Evolutionary conservation across 2,888 invertebrate genomes (phyloP).

Genomic region (Cryptus armator): DNA sequence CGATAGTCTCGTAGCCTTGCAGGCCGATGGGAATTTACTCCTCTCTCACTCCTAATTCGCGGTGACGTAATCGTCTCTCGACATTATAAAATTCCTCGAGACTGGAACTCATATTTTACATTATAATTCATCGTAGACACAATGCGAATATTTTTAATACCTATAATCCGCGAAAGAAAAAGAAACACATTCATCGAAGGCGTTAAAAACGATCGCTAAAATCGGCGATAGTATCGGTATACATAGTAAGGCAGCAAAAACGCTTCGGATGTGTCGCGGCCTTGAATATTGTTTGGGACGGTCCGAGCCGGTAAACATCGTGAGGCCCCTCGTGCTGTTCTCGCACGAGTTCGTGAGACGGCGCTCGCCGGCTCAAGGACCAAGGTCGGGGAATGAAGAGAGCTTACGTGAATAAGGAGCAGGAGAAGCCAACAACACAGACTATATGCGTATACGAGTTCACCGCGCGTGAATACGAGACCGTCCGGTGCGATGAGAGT

Average conservation of each 20-base stretch:
- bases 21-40: not conserved
- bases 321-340: not conserved
- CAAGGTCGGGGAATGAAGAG: slow-evolving; percentile 16
- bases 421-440: not conserved
- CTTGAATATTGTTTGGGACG: slow-evolving; percentile 31
- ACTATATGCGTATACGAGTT: not conserved
- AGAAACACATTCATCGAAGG: not conserved
- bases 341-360: slow-evolving; percentile 24
- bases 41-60: not conserved
- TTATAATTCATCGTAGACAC: not conserved
- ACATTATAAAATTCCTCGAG: not conserved
- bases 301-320: slow-evolving; percentile 16
- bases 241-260: not conserved
- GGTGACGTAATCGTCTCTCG: slow-evolving; percentile 10
- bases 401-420: slow-evolving; percentile 36
- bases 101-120: not conserved
- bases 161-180: not conserved
- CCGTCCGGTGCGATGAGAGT: not conserved
- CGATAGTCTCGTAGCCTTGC: not conserved
- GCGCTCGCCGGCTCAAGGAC: slow-evolving; percentile 6
- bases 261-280: slow-evolving; percentile 1
- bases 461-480: slow-evolving; percentile 7
- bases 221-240: not conserved
- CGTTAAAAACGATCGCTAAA: not conserved
- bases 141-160: not conserved